Evolutionary conservation across 2,113 vertebrate species (phyloP).

Genomic region (Rhadina sibilatrix): DNA sequence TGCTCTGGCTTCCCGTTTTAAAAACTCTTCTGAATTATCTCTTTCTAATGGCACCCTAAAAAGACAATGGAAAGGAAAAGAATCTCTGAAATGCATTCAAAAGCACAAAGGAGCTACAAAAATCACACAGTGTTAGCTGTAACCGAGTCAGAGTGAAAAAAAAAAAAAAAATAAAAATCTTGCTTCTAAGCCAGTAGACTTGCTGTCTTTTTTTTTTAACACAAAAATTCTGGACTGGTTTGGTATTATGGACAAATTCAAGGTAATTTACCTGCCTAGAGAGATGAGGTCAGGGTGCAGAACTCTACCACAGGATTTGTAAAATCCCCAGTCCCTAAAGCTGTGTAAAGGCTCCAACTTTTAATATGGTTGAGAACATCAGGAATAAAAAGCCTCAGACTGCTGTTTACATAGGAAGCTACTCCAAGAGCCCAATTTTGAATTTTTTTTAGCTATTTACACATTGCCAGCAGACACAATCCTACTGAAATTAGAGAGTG

Average conservation of each 20-base stretch:
- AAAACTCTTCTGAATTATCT: constrained; percentile 97
- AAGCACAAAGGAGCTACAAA: constrained; percentile 12
- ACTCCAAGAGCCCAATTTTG: not conserved
- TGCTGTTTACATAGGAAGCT: not conserved
- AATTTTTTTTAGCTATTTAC: not conserved
- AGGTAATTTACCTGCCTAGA: not conserved
- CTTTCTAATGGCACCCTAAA: constrained; percentile 93
- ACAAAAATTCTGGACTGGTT: not conserved
- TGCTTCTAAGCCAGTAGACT: not conserved
- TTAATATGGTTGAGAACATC: not conserved
- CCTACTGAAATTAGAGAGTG: not conserved
- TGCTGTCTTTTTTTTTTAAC: not conserved
- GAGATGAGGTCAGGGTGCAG: not conserved
- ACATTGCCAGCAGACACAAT: not conserved
- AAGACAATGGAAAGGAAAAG: constrained; percentile 33
- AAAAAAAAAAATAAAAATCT: not conserved
- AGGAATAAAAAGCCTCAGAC: not conserved
- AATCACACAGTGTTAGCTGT: not conserved
- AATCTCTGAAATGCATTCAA: constrained; percentile 41
- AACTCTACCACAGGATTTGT: not conserved
- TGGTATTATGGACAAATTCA: not conserved
- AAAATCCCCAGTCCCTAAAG: not conserved
- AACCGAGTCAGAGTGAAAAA: not conserved
- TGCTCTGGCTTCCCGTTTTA: constrained; percentile 95
- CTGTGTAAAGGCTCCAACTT: not conserved